Percentiles rank a stretch among this genome's conserved stretches.
These are phyloP conservation scores for Macrosoma leucophasiata DNA, from an alignment of 2,888 invertebrate species.

Conservation along the genomic window DNA sequence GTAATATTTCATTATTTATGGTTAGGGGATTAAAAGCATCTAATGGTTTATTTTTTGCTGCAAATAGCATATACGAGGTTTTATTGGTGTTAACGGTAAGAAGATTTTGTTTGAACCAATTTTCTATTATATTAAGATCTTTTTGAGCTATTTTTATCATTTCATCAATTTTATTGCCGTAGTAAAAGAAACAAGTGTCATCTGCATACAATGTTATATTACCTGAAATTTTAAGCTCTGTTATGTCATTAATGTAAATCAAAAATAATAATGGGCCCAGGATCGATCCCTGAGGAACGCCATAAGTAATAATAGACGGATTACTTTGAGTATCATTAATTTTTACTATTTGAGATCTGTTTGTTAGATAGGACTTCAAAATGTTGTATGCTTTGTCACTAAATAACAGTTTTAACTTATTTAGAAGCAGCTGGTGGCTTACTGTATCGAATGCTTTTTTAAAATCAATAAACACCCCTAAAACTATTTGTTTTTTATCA, in stretches of 20 bases:
- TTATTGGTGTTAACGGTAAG: constrained; percentile 2
- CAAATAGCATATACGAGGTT: constrained; percentile 4
- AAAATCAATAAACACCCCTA: constrained; percentile 9
- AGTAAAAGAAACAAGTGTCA: not conserved
- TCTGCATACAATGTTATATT: constrained; percentile 1
- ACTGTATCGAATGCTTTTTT: constrained; percentile 8
- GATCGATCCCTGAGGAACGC: constrained; percentile 11
- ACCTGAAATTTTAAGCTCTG: not conserved
- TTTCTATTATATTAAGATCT: not conserved
- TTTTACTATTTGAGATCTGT: not conserved
- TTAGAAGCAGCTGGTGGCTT: constrained; percentile 7
- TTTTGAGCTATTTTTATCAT: not conserved
- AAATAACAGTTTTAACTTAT: constrained; percentile 3
- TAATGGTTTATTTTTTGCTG: constrained; percentile 3
- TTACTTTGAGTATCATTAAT: not conserved
- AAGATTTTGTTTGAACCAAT: constrained; percentile 3
- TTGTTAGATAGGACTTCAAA: not conserved
- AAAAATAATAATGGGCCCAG: constrained; percentile 5
- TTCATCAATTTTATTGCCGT: not conserved
- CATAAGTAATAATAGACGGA: not conserved
- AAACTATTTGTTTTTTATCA: constrained; percentile 4
- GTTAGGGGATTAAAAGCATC: not conserved
- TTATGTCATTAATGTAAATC: constrained; percentile 6
- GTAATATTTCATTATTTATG: not conserved
- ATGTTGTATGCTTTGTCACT: constrained; percentile 1